These are phyloP conservation scores for Formica exsecta DNA, from an alignment of 1,140 invertebrate genomes.

Conservation along the genomic window DNA sequence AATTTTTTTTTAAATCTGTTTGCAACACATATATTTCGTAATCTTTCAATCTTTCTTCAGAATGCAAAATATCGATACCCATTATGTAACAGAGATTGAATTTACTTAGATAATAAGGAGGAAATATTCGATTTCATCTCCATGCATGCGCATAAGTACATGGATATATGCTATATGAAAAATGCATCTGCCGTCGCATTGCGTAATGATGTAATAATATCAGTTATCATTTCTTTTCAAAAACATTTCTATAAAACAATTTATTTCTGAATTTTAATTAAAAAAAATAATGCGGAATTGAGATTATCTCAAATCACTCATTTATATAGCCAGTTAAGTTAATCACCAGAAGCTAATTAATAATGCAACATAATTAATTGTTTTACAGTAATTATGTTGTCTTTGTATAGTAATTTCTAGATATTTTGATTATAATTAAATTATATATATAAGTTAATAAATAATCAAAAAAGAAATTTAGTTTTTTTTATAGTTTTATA, in stretches of 20 bases:
- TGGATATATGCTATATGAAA: neutral
- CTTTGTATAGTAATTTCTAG: neutral
- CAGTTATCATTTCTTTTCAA: neutral
- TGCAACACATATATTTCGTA: neutral
- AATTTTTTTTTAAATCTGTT: constrained; percentile 5
- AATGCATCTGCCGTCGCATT: neutral
- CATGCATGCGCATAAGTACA: neutral
- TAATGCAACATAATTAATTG: neutral
- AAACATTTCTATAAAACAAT: neutral
- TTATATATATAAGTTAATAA: neutral
- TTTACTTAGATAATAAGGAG: constrained; percentile 46
- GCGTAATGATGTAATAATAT: neutral
- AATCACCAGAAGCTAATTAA: neutral
- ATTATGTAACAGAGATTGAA: constrained; percentile 36
- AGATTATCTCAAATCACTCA: neutral
- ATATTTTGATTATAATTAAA: neutral
- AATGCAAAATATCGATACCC: neutral
- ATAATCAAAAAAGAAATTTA: neutral
- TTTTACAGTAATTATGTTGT: neutral
- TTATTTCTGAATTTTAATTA: neutral
- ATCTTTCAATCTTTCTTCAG: neutral
- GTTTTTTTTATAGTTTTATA: neutral
- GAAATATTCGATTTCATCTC: constrained; percentile 23
- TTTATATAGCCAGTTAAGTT: neutral
- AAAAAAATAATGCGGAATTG: neutral